Evolutionary conservation across 1,140 invertebrate genomes (phyloP), one percentile per base, ranked within the genome.

Genomic region (Coenobita brevimanus): DNA sequence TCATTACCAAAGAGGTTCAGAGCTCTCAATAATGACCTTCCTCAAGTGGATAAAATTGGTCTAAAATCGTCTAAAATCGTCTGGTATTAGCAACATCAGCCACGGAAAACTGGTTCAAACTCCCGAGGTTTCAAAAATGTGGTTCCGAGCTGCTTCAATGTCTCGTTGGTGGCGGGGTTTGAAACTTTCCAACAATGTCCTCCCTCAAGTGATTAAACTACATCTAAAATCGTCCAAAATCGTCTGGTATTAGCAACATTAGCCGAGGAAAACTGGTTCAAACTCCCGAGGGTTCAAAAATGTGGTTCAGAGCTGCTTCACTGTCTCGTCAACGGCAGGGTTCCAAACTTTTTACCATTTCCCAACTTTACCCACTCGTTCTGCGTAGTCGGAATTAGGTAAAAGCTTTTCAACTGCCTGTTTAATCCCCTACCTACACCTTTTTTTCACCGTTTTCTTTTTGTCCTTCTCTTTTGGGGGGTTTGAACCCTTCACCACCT

Each of bases 401-500:
- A 83, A 83, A 83, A n/a, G 67, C 82, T 83, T 83, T 57, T 83
- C 67, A 83, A 83, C 67, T 83, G 69, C n/a, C 82, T 46, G 82
- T 83, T 50, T 60, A 73, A 83, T 73, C 69, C 82, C 50, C 27
- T 46, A 38, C 30, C n/a, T 82, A n/a, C n/a, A n/a, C n/a, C 54
- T 83, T 54, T 57, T 36, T 71, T 27, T 46, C 30, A 38, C 17
- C 57, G 15, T 36, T 21, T 36, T 21, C 41, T 36, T 60, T 46
- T 76, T 46, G 21, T 41, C n/a, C 36, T 24, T n/a, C 62, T 71
- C 24, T 71, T 33, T 21, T 33, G 36, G 17, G n/a, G n/a, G n/a
- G n/a, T 71, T 15, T 71, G 17, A 15, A 30, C 41, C 67, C 21
- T 38, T 71, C n/a, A 38, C n/a, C n/a, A n/a, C n/a, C n/a, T n/a